Conservation (phyloP, 2,797 vertebrate species). For the Astyanax mexicanus region DNA sequence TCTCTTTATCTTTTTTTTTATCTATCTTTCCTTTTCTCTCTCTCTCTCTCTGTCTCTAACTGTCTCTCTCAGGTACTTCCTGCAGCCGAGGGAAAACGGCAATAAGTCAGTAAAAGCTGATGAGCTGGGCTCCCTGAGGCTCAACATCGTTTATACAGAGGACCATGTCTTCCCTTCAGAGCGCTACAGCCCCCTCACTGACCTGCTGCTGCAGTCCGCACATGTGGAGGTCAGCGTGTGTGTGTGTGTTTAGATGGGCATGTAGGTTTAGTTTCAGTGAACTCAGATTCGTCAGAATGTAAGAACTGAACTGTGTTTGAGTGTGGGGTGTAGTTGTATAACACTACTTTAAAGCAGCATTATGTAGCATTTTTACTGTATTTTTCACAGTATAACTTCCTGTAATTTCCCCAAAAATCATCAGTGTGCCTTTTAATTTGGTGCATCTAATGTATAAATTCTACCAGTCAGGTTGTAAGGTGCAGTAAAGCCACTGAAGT, state of each 20-base stretch:
- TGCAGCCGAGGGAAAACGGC: conserved; percentile 94
- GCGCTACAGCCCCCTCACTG: conserved; percentile 90
- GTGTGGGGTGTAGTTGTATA: too few relatives aligned
- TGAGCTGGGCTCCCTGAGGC: conserved; percentile 92
- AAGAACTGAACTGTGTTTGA: not conserved
- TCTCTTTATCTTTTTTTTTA: not conserved
- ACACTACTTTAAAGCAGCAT: too few relatives aligned
- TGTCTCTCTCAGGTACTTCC: conserved; percentile 88
- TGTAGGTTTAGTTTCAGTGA: not conserved
- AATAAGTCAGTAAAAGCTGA: conserved; percentile 93
- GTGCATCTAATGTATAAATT: too few relatives aligned
- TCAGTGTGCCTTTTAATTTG: too few relatives aligned
- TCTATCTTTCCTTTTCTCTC: not conserved
- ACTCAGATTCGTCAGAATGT: not conserved
- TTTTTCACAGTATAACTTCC: too few relatives aligned
- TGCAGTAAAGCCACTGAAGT: too few relatives aligned
- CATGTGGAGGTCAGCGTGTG: conserved; percentile 83
- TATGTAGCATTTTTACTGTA: too few relatives aligned
- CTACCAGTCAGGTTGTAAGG: too few relatives aligned
- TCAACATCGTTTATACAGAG: conserved; percentile 98
- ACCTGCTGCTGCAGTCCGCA: conserved; percentile 90
- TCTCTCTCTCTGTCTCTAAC: not conserved
- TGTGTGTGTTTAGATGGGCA: conserved; percentile 14
- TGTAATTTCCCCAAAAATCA: too few relatives aligned
- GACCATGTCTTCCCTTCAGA: conserved; percentile 96